Evolutionary conservation across 2,797 vertebrate genomes (phyloP), one percentile per base, ranked within the genome.

Genomic region (Acridotheres tristis): DNA sequence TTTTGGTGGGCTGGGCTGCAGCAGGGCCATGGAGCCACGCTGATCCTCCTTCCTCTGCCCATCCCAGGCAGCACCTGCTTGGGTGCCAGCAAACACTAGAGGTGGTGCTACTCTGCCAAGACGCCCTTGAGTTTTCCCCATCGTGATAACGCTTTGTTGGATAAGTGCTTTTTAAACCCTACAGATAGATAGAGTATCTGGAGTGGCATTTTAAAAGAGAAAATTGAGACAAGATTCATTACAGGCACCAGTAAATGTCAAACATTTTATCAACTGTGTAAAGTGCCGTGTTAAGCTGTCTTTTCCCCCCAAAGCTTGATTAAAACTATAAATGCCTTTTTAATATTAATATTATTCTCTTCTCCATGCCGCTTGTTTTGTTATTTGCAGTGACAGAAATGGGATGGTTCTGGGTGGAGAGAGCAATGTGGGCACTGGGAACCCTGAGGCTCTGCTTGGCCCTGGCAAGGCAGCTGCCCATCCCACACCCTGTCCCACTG

Each of bases 241-340:
- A 85, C 59, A 80, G 96, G 85, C 90, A 95, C 94, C 86, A 75
- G 89, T 90, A 97, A 97, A 98, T 97, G 97, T 97, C 98, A 97
- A 93, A 97, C 97, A 94, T 96, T 96, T 94, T 96, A 97, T 96
- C 97, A 90, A 78, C 96, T 76, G 85, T 79, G 88, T 84, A 93
- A 97, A 96, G 97, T 78, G 79, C 91, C 63, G 6, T 90, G 95
- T 91, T 94, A 96, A 95, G 97, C 95, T 88, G 92, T 80, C 88
- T 92, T 88, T 79, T 69, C 80, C 91, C 91, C 96, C 92, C 78
- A 88, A 96, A 97, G 88, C 95, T 96, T 95, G 96, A 97, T 97
- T 97, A 97, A 97, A 98, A 96, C 74, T 81, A 63, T 89, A 94
- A 96, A 95, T 88, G 91, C 85, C 95, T 97, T 93, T 94, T 96